Evolutionary conservation across 2,797 vertebrate genomes (phyloP).

Genomic region (Phalloptychus januarius): DNA sequence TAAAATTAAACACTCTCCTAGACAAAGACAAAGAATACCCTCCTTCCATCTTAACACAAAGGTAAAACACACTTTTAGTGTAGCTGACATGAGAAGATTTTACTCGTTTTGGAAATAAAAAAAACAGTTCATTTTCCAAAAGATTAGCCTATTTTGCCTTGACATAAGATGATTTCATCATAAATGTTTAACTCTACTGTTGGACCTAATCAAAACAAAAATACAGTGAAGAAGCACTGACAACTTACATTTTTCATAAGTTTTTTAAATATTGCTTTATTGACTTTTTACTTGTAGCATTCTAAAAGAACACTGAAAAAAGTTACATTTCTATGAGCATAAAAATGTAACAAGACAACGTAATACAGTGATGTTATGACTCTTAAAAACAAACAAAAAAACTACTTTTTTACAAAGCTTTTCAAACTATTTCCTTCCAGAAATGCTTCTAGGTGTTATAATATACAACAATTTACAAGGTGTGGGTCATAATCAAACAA

Average conservation of each 20-base stretch:
- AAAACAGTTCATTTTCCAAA: background rate
- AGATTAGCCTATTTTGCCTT: background rate
- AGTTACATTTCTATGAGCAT: constrained; percentile 25
- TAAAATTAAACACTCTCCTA: background rate
- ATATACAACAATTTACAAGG: constrained; percentile 7
- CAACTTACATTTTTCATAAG: constrained; percentile 25
- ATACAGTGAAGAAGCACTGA: background rate
- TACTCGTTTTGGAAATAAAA: background rate
- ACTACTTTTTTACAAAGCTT: constrained; percentile 53
- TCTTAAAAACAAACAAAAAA: constrained; percentile 41
- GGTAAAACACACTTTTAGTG: background rate
- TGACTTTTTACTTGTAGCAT: constrained; percentile 55
- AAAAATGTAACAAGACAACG: constrained; percentile 31
- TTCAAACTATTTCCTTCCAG: constrained; percentile 21
- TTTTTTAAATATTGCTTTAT: constrained; percentile 60
- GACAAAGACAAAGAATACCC: background rate
- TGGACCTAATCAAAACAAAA: background rate
- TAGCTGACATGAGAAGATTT: background rate
- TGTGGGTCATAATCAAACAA: constrained; percentile 37
- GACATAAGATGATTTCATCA: background rate
- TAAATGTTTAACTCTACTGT: background rate
- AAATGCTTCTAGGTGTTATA: constrained; percentile 19
- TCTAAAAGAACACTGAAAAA: constrained; percentile 46
- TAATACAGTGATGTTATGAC: constrained; percentile 42
- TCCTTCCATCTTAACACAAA: background rate